phyloP scores from a whole-genome alignment of 2,113 vertebrate species.

The Misgurnus anguillicaudatus region DNA sequence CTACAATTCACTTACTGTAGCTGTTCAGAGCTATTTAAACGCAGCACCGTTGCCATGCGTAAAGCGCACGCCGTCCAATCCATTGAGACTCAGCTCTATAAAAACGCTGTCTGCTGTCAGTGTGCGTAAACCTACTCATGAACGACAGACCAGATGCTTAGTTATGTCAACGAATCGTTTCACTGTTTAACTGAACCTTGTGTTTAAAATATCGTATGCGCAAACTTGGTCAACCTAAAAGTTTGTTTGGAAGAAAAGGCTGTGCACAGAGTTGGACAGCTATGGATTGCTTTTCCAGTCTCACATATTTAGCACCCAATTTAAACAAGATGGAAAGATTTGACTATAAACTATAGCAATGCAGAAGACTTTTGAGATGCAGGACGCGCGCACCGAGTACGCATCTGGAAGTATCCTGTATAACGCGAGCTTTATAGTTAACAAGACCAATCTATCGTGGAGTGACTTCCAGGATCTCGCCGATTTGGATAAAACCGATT shows the following conservation, averaged over 20 bases:
- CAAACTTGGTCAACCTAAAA: background rate
- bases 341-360: constrained; percentile 50
- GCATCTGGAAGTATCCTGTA: constrained; percentile 54
- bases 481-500: constrained; percentile 65
- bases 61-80: constrained; percentile 53
- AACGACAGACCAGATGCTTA: background rate
- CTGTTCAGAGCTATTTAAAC: background rate
- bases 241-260: background rate
- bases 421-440: constrained; percentile 64
- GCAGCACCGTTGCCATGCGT: background rate
- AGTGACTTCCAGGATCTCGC: constrained; percentile 64
- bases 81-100: constrained; percentile 36
- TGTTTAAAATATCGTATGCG: background rate
- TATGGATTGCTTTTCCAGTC: background rate
- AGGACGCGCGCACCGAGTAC: constrained; percentile 53
- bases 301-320: background rate
- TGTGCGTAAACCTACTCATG: background rate
- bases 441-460: constrained; percentile 74
- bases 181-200: background rate
- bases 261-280: background rate
- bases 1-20: background rate
- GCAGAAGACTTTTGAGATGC: constrained; percentile 64
- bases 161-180: background rate
- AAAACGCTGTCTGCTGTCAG: constrained; percentile 21
- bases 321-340: constrained; percentile 55